Base-by-base conservation (phyloP, 2,797 vertebrate species). In the Poliocrania exsul region DNA sequence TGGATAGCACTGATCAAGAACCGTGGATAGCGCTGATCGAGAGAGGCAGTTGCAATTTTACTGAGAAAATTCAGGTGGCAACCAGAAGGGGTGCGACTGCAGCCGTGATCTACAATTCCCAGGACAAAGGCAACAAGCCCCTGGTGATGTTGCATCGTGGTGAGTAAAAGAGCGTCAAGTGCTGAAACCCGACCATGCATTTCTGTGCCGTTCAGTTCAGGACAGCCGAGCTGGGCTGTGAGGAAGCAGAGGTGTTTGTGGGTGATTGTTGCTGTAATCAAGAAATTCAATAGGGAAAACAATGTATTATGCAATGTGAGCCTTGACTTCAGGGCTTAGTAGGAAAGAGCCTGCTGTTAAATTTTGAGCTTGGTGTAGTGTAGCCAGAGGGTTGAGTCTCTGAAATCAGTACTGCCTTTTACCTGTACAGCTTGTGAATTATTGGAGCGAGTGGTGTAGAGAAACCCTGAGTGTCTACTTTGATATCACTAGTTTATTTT, bases 41-140 rank as follows among this genome's bases (percentile, higher is more conserved):
- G 97, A 97, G 98, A 85, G 99, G 99, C n/a, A 98, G 98, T 88
- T 99, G 99, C 82, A 98, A 94, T 40, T 98, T 99, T 95, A 96
- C 98, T 2, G 97, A 98, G 57, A 99, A 99, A 97, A 99, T 99
- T 57, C 93, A 94, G 2, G 94, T 92, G 15, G 99, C 98, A 1
- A 57, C 93, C 69, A 86, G 21, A 40, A 97, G 92, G 29, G 98
- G 98, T 10, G 99, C 99, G 1, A 71, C 90, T 2, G 99, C 97
- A 5, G 99, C 99, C 24, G 98, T 99, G 69, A 98, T 99, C 97
- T 99, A 98, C 84, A 99, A 99, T 6, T 21, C 33, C 5, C 85
- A 53, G 13, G 98, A 97, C 4, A 96, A 58, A 9, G 98, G 98
- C 51, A 98, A 98, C 90, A 42, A 29, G 74, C 97, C 97, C 3